Evolutionary conservation across 53 echinoderm and acorn worm species (phyloP).

Genomic region (Echinarachnius parma): DNA sequence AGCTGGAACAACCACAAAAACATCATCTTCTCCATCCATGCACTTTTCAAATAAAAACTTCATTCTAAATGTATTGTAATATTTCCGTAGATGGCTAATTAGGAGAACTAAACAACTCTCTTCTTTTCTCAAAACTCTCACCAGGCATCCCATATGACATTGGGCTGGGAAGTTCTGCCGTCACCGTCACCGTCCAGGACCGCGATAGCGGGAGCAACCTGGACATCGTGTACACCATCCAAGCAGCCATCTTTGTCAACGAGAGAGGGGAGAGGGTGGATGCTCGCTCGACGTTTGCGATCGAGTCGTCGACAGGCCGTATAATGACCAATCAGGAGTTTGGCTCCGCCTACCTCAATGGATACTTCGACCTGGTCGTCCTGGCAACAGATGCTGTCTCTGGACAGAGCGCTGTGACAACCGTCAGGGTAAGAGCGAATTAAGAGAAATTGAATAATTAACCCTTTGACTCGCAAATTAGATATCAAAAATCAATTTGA

Average conservation of each 20-base stretch:
- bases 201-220: slow-evolving; percentile 40
- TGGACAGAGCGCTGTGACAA: slow-evolving; percentile 30
- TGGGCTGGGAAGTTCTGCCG: slow-evolving; percentile 19
- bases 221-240: slow-evolving; percentile 49
- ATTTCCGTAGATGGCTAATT: background rate
- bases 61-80: too few species aligned
- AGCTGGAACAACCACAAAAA: too few species aligned
- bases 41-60: too few species aligned
- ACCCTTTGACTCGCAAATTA: too few species aligned
- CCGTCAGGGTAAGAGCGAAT: slow-evolving; percentile 66
- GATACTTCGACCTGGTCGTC: slow-evolving; percentile 77
- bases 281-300: slow-evolving; percentile 9
- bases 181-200: slow-evolving; percentile 52
- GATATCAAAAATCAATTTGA: too few species aligned
- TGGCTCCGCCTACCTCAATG: slow-evolving; percentile 30
- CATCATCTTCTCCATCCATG: too few species aligned
- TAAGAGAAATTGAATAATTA: too few species aligned
- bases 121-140: background rate
- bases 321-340: slow-evolving; percentile 50
- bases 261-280: slow-evolving; percentile 14
- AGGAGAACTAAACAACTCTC: background rate
- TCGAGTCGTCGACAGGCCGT: slow-evolving; percentile 48
- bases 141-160: slow-evolving; percentile 65
- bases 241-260: slow-evolving; percentile 39
- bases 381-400: slow-evolving; percentile 59